Evolutionary conservation across 2,888 invertebrate genomes (phyloP).

Genomic region (Gari tellinella): DNA sequence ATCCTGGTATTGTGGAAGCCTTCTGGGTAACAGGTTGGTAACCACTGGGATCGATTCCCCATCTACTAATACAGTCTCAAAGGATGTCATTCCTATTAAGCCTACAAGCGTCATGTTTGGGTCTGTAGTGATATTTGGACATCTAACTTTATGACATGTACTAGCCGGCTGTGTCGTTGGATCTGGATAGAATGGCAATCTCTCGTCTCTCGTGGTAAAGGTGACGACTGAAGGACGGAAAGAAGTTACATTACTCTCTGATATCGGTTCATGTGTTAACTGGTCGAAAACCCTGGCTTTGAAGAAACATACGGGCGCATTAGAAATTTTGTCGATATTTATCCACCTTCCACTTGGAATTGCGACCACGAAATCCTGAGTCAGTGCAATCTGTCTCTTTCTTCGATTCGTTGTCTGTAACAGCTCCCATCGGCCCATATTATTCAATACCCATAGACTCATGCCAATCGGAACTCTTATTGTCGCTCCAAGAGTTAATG

Average conservation of each 20-base stretch:
- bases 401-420: neutral
- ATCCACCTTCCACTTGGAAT: neutral
- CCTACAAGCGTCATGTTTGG: slow-evolving; percentile 9
- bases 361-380: neutral
- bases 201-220: neutral
- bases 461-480: slow-evolving; percentile 2
- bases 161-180: slow-evolving; percentile 10
- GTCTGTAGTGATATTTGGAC: slow-evolving; percentile 8
- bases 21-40: slow-evolving; percentile 8
- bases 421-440: slow-evolving; percentile 10
- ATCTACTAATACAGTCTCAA: slow-evolving; percentile 22
- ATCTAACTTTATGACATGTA: slow-evolving; percentile 21
- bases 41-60: slow-evolving; percentile 9
- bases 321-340: slow-evolving; percentile 5
- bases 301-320: neutral
- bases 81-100: slow-evolving; percentile 21
- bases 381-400: neutral
- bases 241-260: neutral
- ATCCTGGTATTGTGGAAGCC: neutral
- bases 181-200: slow-evolving; percentile 12
- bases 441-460: slow-evolving; percentile 6
- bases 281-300: slow-evolving; percentile 1
- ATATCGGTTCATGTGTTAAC: neutral
- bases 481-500: neutral
- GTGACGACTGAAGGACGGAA: neutral